phyloP scores from a whole-genome alignment of 64 coral and sea anemone genomes.

The Dendronephthya gigantea region DNA sequence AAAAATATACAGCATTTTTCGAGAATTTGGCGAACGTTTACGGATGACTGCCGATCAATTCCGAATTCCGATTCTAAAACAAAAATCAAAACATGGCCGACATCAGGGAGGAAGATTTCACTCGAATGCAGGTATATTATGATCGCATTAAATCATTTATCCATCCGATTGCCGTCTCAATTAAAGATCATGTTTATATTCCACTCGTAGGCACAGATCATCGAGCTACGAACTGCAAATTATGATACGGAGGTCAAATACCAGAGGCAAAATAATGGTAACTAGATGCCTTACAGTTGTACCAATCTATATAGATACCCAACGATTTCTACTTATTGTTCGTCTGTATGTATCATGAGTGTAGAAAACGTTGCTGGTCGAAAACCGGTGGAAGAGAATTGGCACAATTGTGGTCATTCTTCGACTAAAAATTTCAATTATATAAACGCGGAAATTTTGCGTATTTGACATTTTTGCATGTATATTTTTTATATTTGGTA shows the following conservation, averaged over 20 bases:
- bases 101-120: conserved; percentile 3
- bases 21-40: too few relatives aligned
- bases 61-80: too few relatives aligned
- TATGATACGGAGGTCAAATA: conserved; percentile 2
- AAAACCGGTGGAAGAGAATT: neutral
- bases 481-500: neutral
- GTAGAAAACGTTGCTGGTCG: neutral
- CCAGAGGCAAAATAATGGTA: conserved; percentile 1
- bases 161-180: neutral
- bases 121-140: neutral
- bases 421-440: neutral
- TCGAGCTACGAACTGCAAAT: conserved; percentile 5
- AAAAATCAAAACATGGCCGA: neutral
- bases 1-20: too few relatives aligned
- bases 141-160: neutral
- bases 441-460: too few relatives aligned
- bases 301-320: too few relatives aligned
- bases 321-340: neutral
- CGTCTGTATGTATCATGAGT: neutral
- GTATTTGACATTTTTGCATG: too few relatives aligned
- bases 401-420: neutral
- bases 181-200: neutral
- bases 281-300: neutral
- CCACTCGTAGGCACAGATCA: neutral
- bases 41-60: too few relatives aligned